Base-by-base conservation (phyloP, 2,797 vertebrate species). In the Oreochromis grahami region DNA sequence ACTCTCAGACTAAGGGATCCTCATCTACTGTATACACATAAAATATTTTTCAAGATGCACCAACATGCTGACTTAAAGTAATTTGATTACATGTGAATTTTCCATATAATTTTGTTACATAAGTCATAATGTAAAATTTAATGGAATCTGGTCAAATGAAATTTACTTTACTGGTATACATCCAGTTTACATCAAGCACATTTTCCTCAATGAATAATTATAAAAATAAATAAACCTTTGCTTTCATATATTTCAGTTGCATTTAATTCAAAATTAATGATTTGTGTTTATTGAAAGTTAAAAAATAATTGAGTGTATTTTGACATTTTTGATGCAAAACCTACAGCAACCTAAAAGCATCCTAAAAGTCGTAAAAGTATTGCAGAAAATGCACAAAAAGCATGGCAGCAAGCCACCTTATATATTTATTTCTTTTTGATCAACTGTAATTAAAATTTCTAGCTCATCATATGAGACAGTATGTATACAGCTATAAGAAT, bases 151-250 rank as follows among this genome's bases (percentile, higher is more conserved):
- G 17, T 63, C 58, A 36, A 63, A 5, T 63, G 6, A n/a, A 63
- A 63, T 36, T 63, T 36, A 63, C 6, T 63, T 63, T 36, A 2
- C 6, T 63, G 58, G 32, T 3, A 63, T 63, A n/a, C 6, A n/a
- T 63, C 10, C 32, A 36, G 10, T 36, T 36, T 36, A 13, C 13
- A 63, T n/a, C 58, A 36, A 63, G 0, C 58, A 63, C 32, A 63
- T n/a, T 63, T 63, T 63, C 58, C 58, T 63, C 58, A 8, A 1
- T 3, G 32, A 63, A 36, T 10, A 63, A 8, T 63, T 38, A 38
- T 21, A 13, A 0, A 11, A 38, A 38, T 0, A 21, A 21, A 38
- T 3, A 63, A 38, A 63, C 34, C 1, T 8, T 63, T 63, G 0
- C 19, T 63, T 63, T 63, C 6, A 38, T n/a, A 38, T 63, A 63